Evolutionary conservation across 2,888 invertebrate species (phyloP).

Genomic region (Malacosoma neustria): DNA sequence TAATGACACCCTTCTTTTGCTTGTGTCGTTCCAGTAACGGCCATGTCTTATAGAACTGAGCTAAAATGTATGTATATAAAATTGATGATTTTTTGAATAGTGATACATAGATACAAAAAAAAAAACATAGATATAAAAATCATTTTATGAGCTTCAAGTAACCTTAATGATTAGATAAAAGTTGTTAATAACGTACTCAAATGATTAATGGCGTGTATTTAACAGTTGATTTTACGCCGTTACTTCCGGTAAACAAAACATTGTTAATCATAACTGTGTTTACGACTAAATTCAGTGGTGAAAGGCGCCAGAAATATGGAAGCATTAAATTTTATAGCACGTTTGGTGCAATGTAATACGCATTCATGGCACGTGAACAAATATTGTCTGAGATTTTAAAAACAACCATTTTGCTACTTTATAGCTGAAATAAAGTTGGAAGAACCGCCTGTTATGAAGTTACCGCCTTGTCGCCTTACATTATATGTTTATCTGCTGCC

Average conservation of each 20-base stretch:
- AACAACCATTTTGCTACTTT: no score
- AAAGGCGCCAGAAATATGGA: not conserved
- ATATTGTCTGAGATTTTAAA: not conserved
- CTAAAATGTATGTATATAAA: no score
- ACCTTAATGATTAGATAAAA: not conserved
- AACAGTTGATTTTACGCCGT: not conserved
- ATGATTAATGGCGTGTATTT: not conserved
- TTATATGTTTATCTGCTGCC: no score
- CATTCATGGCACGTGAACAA: not conserved
- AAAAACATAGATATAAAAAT: no score
- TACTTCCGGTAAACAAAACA: not conserved
- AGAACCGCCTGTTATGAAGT: no score
- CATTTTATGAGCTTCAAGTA: not conserved
- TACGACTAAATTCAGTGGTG: not conserved
- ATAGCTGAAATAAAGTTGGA: no score
- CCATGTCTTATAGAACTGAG: no score
- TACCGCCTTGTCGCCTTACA: no score
- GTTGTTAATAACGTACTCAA: not conserved
- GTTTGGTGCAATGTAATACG: conserved; percentile 15
- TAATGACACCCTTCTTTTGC: no score
- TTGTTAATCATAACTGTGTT: not conserved
- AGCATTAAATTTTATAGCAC: conserved; percentile 11
- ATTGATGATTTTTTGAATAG: no score
- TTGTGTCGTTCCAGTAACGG: no score
- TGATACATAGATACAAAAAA: no score